Conservation (phyloP, 2,797 vertebrate species). For the Sebastes oblongus region DNA sequence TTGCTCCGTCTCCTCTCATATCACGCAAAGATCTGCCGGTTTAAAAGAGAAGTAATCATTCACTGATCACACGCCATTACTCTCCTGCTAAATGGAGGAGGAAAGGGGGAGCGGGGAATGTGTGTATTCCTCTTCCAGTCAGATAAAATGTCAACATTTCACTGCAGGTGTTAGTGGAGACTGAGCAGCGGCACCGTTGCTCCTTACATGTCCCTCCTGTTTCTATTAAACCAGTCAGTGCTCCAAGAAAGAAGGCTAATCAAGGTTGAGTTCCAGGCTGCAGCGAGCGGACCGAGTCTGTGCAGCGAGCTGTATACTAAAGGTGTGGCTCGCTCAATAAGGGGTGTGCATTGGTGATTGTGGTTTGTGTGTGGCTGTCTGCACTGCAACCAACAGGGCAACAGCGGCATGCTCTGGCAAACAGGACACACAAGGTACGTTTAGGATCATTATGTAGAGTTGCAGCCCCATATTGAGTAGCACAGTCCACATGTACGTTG, state of each 20-base stretch:
- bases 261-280: not conserved
- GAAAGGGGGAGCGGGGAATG: constrained; percentile 7
- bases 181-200: constrained; percentile 29
- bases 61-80: constrained; percentile 25
- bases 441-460: not conserved
- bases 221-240: not conserved
- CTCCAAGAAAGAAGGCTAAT: not conserved
- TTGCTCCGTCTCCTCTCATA: constrained; percentile 9
- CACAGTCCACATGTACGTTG: not conserved
- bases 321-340: constrained; percentile 40
- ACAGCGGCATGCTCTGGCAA: not conserved
- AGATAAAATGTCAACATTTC: constrained; percentile 61
- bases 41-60: constrained; percentile 38
- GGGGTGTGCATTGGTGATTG: constrained; percentile 10
- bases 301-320: constrained; percentile 18
- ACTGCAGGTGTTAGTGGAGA: constrained; percentile 52
- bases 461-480: not conserved
- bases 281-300: not conserved
- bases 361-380: not conserved
- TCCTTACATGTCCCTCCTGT: constrained; percentile 18
- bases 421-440: not conserved
- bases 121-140: constrained; percentile 39
- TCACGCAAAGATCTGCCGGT: constrained; percentile 30
- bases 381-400: not conserved
- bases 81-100: constrained; percentile 25